Evolutionary conservation across 2,797 vertebrate species (phyloP).

Genomic region (Sebastes wilsoni): DNA sequence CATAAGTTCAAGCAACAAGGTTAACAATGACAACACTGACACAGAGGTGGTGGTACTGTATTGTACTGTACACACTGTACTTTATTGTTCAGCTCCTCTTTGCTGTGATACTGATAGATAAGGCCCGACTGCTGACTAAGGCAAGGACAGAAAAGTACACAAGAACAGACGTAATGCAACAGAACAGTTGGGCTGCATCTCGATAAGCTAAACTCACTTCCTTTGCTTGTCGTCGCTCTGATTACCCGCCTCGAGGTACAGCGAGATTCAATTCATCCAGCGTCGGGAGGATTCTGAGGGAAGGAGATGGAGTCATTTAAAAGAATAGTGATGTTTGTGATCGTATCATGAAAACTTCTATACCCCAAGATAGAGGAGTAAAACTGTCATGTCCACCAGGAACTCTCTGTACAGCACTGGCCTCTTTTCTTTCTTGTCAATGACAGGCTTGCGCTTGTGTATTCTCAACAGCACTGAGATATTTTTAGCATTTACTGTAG

Average conservation of each 20-base stretch:
- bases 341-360: neutral
- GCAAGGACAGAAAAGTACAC: constrained; percentile 40
- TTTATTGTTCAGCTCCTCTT: constrained; percentile 50
- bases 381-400: neutral
- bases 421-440: neutral
- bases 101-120: constrained; percentile 44
- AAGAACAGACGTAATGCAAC: constrained; percentile 22
- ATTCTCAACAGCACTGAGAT: constrained; percentile 6
- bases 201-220: neutral
- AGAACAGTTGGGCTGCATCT: constrained; percentile 28
- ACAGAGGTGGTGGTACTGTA: neutral
- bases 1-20: accelerated
- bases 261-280: neutral
- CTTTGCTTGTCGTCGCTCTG: neutral
- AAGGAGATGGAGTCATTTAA: neutral
- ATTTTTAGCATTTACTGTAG: neutral
- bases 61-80: constrained; percentile 30
- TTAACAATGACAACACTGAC: constrained; percentile 21
- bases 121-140: constrained; percentile 44
- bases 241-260: neutral
- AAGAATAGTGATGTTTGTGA: constrained; percentile 8
- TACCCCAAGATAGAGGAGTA: neutral
- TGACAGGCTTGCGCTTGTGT: neutral
- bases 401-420: neutral
- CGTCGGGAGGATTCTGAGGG: neutral